Conservation (phyloP, 2,113 vertebrate species). For the Otocyon megalotis region DNA sequence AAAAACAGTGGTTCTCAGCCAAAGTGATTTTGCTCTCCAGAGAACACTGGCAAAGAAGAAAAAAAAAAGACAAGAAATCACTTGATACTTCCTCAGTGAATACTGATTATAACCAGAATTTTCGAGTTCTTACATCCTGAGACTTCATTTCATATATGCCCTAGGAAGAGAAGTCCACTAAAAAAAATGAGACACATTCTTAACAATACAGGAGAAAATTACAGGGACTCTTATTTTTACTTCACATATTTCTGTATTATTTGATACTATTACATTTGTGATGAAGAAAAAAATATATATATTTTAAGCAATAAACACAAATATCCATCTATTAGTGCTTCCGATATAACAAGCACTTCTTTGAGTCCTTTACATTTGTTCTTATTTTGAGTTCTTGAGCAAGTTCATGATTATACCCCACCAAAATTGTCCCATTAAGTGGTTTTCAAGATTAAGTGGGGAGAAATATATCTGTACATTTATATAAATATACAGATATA, state of each 20-base stretch:
- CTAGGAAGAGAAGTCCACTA: neutral
- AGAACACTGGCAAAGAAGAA: neutral
- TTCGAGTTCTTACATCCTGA: neutral
- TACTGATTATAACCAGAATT: neutral
- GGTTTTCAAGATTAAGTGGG: neutral
- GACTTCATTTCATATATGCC: slow-evolving; percentile 12
- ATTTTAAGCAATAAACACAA: neutral
- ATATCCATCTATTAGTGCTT: neutral
- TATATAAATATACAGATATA: neutral
- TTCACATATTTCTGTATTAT: neutral
- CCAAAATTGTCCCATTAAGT: neutral
- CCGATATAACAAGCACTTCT: neutral
- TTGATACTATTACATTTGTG: neutral
- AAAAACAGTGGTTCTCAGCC: neutral
- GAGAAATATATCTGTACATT: neutral
- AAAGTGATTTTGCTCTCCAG: neutral
- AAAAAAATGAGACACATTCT: slow-evolving; percentile 1
- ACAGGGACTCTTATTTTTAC: neutral
- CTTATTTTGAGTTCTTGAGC: neutral
- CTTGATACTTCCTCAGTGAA: slow-evolving; percentile 19
- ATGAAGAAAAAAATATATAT: neutral
- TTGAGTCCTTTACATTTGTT: neutral
- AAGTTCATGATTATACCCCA: neutral
- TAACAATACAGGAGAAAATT: neutral
- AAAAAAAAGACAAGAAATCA: neutral